These are phyloP conservation scores for Campoplex capitator DNA, from an alignment of 2,888 invertebrate species.

Conservation along the genomic window DNA sequence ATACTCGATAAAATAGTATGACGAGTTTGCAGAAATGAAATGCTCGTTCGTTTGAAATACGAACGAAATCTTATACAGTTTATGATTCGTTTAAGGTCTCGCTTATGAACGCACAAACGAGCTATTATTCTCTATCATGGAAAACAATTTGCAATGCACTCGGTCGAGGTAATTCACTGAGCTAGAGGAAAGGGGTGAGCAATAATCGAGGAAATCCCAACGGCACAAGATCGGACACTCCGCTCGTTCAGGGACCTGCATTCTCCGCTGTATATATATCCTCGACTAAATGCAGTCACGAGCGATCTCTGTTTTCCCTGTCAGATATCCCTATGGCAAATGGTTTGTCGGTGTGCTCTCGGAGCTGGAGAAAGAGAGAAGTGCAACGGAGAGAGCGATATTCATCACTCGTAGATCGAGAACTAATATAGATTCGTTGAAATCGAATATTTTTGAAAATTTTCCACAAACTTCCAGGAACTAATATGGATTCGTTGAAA, in stretches of 20 bases:
- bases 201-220: constrained; percentile 59
- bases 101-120: constrained; percentile 26
- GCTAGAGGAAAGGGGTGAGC: constrained; percentile 19
- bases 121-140: constrained; percentile 5
- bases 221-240: constrained; percentile 40
- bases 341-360: constrained; percentile 18
- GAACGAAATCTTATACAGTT: background rate
- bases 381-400: constrained; percentile 9
- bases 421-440: constrained; percentile 26
- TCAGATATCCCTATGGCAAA: constrained; percentile 28
- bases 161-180: constrained; percentile 41
- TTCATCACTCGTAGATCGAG: background rate
- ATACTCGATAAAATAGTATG: background rate
- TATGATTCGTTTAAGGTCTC: constrained; percentile 1
- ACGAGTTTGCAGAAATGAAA: background rate
- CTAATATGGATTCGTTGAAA: constrained; percentile 29
- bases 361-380: constrained; percentile 24
- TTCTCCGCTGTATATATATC: constrained; percentile 37
- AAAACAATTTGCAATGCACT: constrained; percentile 54
- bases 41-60: background rate
- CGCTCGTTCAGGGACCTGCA: constrained; percentile 17
- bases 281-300: constrained; percentile 49
- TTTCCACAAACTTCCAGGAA: background rate
- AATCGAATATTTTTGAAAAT: constrained; percentile 23
- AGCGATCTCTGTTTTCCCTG: constrained; percentile 55